These are phyloP conservation scores for Habropoda laboriosa DNA, from an alignment of 1,140 invertebrate species.

Conservation along the genomic window DNA sequence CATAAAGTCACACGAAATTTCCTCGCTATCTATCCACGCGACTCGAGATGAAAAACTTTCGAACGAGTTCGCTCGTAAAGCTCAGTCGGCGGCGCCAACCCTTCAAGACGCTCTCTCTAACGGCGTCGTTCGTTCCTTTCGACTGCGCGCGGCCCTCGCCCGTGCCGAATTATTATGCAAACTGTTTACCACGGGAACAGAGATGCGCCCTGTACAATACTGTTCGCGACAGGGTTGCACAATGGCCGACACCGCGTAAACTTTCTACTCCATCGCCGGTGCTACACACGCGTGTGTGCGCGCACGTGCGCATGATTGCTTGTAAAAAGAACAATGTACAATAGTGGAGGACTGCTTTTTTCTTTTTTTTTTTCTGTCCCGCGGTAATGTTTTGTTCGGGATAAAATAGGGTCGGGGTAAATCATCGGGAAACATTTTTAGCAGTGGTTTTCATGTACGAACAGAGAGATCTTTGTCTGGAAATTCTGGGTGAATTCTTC, in stretches of 20 bases:
- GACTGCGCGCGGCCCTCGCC: conserved; percentile 9
- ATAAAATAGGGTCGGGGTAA: too few species aligned
- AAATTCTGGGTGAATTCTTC: too few species aligned
- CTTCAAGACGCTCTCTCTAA: not conserved
- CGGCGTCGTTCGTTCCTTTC: conserved; percentile 12
- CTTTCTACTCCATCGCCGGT: not conserved
- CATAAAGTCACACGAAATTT: conserved; percentile 9
- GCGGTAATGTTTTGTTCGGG: too few species aligned
- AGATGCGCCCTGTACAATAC: not conserved
- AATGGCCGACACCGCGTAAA: not conserved
- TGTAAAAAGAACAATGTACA: not conserved
- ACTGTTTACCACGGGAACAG: conserved; percentile 19
- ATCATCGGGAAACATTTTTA: too few species aligned
- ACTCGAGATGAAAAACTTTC: conserved; percentile 51
- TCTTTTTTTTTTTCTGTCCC: too few species aligned
- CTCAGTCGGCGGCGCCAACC: not conserved
- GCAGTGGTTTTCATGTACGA: too few species aligned
- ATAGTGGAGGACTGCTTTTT: too few species aligned
- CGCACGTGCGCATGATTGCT: not conserved
- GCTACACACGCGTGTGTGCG: not conserved
- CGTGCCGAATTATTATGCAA: conserved; percentile 49
- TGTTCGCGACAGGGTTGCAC: conserved; percentile 4
- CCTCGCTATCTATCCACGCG: conserved; percentile 21
- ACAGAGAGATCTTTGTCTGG: too few species aligned
- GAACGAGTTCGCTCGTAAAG: conserved; percentile 52